phyloP scores from a whole-genome alignment of 2,888 invertebrate species.

The Cantharis flavilabris region DNA sequence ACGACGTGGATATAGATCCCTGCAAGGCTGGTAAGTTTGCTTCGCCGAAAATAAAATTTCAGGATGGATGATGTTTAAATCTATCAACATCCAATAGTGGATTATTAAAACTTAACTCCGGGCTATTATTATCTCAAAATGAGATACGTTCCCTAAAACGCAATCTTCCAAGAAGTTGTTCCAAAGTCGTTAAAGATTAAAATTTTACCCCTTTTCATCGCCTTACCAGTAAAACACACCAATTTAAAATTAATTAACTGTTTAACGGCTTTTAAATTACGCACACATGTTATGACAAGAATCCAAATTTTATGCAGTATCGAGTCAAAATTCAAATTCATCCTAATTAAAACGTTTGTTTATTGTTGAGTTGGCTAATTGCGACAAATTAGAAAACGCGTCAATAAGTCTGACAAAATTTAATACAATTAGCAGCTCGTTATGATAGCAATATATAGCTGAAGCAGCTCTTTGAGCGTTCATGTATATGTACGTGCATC shows the following conservation, averaged over 20 bases:
- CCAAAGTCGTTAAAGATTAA: neutral
- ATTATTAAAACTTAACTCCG: neutral
- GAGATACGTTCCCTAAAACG: neutral
- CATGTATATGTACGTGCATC: constrained; percentile 6
- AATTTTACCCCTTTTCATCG: neutral
- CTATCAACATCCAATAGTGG: neutral
- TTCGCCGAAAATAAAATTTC: neutral
- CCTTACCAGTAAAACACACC: neutral
- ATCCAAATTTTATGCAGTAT: neutral
- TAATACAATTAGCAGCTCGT: constrained; percentile 24
- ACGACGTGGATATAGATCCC: constrained; percentile 80
- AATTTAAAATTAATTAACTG: neutral
- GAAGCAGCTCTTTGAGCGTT: constrained; percentile 25
- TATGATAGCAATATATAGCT: constrained; percentile 21
- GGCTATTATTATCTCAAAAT: neutral
- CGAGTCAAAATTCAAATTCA: neutral
- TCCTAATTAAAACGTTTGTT: neutral
- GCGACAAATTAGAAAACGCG: constrained; percentile 9
- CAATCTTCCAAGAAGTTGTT: neutral
- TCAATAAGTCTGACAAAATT: constrained; percentile 8
- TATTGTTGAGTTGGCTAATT: constrained; percentile 10
- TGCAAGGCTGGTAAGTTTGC: constrained; percentile 84
- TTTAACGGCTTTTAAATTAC: neutral
- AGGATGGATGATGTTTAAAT: neutral
- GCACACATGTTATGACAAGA: neutral